phyloP scores from a whole-genome alignment of 2,113 vertebrate species.

The Silurus asotus region DNA sequence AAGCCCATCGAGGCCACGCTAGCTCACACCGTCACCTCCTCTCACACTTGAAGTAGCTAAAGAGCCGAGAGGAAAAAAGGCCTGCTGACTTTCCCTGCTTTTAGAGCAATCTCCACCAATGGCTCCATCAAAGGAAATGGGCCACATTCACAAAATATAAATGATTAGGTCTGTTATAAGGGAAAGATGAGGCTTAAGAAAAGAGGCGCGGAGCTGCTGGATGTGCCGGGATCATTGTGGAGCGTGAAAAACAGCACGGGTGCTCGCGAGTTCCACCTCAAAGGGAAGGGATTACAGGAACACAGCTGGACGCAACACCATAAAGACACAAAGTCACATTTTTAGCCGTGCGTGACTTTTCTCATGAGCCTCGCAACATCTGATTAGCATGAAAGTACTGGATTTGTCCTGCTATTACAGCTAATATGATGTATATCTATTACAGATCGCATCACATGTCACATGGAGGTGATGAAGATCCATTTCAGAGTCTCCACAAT shows the following conservation, averaged over 20 bases:
- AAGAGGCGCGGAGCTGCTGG: constrained; percentile 48
- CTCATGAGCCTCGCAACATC: constrained; percentile 16
- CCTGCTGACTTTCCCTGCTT: constrained; percentile 54
- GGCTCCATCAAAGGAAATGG: constrained; percentile 65
- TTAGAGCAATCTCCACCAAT: constrained; percentile 59
- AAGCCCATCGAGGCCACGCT: constrained; percentile 30
- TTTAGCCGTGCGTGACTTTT: constrained; percentile 20
- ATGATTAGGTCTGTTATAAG: constrained; percentile 56
- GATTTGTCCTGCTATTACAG: constrained; percentile 29
- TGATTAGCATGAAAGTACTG: constrained; percentile 60
- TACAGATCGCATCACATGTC: constrained; percentile 13
- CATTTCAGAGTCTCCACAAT: not conserved
- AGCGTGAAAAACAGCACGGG: constrained; percentile 49
- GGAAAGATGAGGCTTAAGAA: constrained; percentile 59
- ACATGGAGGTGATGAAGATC: not conserved
- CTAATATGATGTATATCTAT: constrained; percentile 9
- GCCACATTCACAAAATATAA: constrained; percentile 55
- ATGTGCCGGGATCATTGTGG: constrained; percentile 59
- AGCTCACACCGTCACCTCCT: constrained; percentile 34
- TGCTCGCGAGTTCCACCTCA: constrained; percentile 36
- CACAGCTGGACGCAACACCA: constrained; percentile 56
- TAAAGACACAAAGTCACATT: constrained; percentile 28
- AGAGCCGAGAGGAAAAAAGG: constrained; percentile 30
- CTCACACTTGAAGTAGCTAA: constrained; percentile 15
- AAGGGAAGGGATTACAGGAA: constrained; percentile 49